A percentile compares a stretch with the other conserved stretches of the same genome.
Conservation (phyloP, 2,888 invertebrate species). For the Urechis unicinctus region DNA sequence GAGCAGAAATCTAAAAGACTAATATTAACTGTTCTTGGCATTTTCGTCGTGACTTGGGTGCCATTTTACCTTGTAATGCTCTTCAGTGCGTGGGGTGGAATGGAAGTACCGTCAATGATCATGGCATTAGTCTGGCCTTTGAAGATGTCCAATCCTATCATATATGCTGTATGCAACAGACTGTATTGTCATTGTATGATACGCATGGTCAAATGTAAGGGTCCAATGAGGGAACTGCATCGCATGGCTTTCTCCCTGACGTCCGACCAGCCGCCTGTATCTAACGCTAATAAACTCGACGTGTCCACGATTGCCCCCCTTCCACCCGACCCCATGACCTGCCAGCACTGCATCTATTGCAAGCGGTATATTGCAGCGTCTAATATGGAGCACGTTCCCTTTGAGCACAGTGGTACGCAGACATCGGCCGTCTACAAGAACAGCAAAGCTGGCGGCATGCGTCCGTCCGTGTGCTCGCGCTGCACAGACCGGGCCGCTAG, state of each 20-base stretch:
- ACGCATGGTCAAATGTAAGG: background rate
- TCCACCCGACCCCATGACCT: background rate
- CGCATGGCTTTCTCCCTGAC: background rate
- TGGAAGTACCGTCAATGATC: background rate
- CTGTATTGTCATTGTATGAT: constrained; percentile 4
- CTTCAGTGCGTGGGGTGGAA: background rate
- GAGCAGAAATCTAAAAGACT: constrained; percentile 4
- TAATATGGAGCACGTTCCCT: background rate
- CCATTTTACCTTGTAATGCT: constrained; percentile 1
- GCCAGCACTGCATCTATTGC: background rate
- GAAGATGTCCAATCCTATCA: constrained; percentile 4
- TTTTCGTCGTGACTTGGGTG: constrained; percentile 3
- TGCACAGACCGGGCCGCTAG: background rate
- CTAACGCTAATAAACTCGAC: background rate
- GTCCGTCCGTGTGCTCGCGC: constrained; percentile 1
- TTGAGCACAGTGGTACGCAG: background rate
- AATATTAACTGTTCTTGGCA: constrained; percentile 2
- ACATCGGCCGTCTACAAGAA: background rate
- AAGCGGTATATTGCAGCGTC: background rate
- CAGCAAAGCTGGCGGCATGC: background rate
- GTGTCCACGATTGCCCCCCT: constrained; percentile 5
- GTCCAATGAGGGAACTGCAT: background rate
- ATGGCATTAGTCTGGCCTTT: constrained; percentile 3
- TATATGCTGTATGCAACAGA: constrained; percentile 10
- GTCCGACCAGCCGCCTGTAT: background rate